Evolutionary conservation across 2,888 invertebrate species (phyloP), one percentile per base, ranked within the genome.

Genomic region (Schizaphis graminum): DNA sequence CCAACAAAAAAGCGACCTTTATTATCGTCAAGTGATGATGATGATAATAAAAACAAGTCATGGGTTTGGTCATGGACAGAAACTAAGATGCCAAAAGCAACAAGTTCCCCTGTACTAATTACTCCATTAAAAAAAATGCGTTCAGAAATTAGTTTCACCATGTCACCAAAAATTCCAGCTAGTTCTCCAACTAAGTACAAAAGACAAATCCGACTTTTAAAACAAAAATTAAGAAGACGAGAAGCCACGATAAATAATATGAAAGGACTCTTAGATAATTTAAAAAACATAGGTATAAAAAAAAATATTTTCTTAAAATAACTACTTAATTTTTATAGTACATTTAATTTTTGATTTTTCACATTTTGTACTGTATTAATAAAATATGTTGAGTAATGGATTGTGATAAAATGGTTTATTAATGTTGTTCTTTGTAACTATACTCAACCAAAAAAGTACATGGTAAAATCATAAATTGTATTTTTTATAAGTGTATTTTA

Each of bases 211-310:
- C 24, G 26, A 10, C 44, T 85, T 0, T 85, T 85, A 7, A 41
- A 85, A 85, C 85, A 85, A 85, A 85, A 85, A 85, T 85, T 85
- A 85, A 85, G 41, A 3, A 85, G 41, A 44, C 85, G 44, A 41
- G 41, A 85, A 47, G 85, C 44, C 3, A 44, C 41, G 3, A 85
- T 85, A 85, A 85, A 2, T 0, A 85, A 85, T 11, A 85, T 85
- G 41, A 85, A 85, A 85, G 85, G 44, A 10, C 44, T 85, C 85
- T 85, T 85, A 85, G 24, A 85, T 85, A 0, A 85, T 85, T 85
- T 85, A 85, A 85, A 85, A 47, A 85, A 85, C 44, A 85, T 5
- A 85, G 44, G 85, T 85, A 35, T 41, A 84, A 41, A 47, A 47
- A 47, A 47, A 47, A 47, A 47, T 47, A 7, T 47, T 47, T 47